Evolutionary conservation across 2,113 vertebrate genomes (phyloP), one percentile per base, ranked within the genome.

Genomic region (Gobius niger): DNA sequence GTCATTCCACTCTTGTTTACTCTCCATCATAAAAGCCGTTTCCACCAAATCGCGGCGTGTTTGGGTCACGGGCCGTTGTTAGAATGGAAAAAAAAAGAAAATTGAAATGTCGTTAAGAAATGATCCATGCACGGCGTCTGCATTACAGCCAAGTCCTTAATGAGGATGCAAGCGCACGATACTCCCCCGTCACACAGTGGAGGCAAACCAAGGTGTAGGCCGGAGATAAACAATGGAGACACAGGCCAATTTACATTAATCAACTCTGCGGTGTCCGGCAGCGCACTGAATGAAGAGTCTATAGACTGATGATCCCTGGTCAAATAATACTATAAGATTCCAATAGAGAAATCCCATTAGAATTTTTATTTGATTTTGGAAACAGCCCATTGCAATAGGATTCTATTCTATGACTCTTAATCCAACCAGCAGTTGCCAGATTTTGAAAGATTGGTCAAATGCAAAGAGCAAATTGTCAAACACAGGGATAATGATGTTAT

Each of bases 191-290:
- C 70, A 64, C 18, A n/a, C 51, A 5, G 46, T 24, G 44, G 41
- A 79, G 67, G 40, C 42, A 44, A 41, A 69, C 53, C 53, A 75
- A 72, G 72, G 70, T 79, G 64, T 53, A 62, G 59, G 62, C 67
- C 59, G 70, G 63, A 75, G 72, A 82, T 69, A 68, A 84, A 81
- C 64, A 73, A 72, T 67, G 44, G 19, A 54, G 57, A 24, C 52
- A 54, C 51, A 16, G 54, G 69, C 9, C 49, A 74, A 72, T 68
- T 73, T 41, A 16, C 70, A 71, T 77, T 66, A 57, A 81, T 82
- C 60, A 71, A 7, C 47, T 15, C 11, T 18, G 24, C 34, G 50
- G 70, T 70, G 75, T 46, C 50, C 40, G 50, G 16, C 53, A 47
- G 78, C 49, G 18, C 77, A 73, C 13, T 54, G 49, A 66, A 60